Conservation (phyloP, 37 sponge, comb jelly and placozoan genomes). For the Ianthella basta region DNA sequence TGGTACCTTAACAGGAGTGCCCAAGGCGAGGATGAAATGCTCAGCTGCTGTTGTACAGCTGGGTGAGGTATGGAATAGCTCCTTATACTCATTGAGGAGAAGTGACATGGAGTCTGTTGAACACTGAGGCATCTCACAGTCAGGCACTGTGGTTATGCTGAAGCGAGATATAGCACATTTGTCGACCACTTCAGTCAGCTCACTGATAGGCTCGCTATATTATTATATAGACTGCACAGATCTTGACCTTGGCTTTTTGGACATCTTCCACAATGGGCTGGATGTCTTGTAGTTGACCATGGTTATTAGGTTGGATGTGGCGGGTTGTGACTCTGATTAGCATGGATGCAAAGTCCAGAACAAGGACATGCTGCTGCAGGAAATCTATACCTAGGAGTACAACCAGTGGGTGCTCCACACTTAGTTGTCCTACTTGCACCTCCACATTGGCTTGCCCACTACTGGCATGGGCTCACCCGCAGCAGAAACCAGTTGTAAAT, state of each 20-base stretch:
- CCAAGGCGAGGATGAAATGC: too few species aligned
- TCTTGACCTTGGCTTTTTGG: slow-evolving; percentile 24
- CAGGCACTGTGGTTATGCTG: not conserved
- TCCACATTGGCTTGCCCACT: not conserved
- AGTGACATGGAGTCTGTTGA: not conserved
- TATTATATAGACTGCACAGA: slow-evolving; percentile 46
- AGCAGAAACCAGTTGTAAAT: slow-evolving; percentile 10
- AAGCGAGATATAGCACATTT: slow-evolving; percentile 55
- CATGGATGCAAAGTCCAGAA: slow-evolving; percentile 3
- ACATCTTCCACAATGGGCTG: slow-evolving; percentile 2
- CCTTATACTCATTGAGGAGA: not conserved
- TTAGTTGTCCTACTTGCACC: not conserved
- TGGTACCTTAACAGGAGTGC: too few species aligned
- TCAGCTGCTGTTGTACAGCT: slow-evolving; percentile 37
- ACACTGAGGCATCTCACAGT: slow-evolving; percentile 9
- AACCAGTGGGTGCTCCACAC: slow-evolving; percentile 18
- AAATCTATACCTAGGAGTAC: slow-evolving; percentile 16
- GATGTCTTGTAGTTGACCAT: not conserved
- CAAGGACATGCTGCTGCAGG: slow-evolving; percentile 3
- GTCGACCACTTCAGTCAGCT: slow-evolving; percentile 15
- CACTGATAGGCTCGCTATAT: slow-evolving; percentile 2
- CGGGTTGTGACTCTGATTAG: not conserved
- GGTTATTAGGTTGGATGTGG: not conserved
- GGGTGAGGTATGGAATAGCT: slow-evolving; percentile 20
- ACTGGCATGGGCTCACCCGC: slow-evolving; percentile 32